Evolutionary conservation across 2,113 vertebrate genomes (phyloP).

Genomic region (Cricetomys ansorgei): DNA sequence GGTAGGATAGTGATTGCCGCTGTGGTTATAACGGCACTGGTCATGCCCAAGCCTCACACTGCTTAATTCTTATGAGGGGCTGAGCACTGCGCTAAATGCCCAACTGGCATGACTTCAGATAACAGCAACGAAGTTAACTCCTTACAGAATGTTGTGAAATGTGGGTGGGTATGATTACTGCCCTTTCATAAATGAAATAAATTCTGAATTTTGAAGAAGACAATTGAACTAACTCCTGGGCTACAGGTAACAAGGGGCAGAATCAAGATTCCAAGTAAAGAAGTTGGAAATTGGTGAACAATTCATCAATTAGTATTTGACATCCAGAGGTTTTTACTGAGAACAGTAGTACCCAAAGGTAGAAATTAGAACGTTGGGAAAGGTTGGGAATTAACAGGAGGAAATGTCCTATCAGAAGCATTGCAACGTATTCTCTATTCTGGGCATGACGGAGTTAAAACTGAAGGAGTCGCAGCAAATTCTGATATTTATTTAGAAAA

Average conservation of each 20-base stretch:
- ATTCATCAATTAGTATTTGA: not conserved
- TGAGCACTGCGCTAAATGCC: not conserved
- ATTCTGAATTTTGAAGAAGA: not conserved
- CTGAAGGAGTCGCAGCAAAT: not conserved
- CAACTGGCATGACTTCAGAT: not conserved
- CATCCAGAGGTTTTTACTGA: not conserved
- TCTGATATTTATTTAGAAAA: not conserved
- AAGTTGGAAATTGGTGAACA: not conserved
- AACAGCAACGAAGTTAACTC: slow-evolving; percentile 11
- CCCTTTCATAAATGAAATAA: slow-evolving; percentile 27
- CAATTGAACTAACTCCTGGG: not conserved
- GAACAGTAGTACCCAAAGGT: not conserved
- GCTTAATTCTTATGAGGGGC: not conserved
- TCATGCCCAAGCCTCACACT: not conserved
- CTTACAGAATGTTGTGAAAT: slow-evolving; percentile 30
- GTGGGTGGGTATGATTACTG: not conserved
- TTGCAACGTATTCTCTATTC: not conserved
- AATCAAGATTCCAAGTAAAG: not conserved
- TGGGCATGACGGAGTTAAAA: not conserved
- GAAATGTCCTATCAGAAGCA: not conserved
- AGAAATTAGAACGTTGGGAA: not conserved
- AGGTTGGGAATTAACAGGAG: not conserved
- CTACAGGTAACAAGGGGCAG: not conserved
- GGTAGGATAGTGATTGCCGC: not conserved
- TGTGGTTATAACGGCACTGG: not conserved